A percentile compares a stretch with the other conserved stretches of the same genome.
phyloP scores from a whole-genome alignment of 2,888 invertebrate genomes.

The Platycnemis pennipes region DNA sequence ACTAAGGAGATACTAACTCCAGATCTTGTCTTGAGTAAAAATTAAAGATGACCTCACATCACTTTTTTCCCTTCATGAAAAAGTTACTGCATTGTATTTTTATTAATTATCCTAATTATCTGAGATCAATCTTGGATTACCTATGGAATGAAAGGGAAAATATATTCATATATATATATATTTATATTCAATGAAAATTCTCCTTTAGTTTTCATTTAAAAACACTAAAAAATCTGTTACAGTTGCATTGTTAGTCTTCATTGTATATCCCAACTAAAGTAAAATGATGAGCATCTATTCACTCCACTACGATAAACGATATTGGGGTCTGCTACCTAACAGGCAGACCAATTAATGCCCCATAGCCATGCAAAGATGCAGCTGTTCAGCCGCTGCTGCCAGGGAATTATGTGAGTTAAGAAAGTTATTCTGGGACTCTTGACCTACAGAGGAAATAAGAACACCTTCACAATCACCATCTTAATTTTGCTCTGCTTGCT shows the following conservation, averaged over 20 bases:
- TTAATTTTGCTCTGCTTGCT: constrained; percentile 24
- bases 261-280: constrained; percentile 67
- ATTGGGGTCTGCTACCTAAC: constrained; percentile 57
- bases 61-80: constrained; percentile 49
- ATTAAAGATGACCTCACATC: constrained; percentile 62
- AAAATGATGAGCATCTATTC: constrained; percentile 64
- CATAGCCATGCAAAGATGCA: constrained; percentile 48
- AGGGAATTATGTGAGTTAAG: constrained; percentile 53
- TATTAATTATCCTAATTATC: constrained; percentile 49
- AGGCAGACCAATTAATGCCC: constrained; percentile 53
- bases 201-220: constrained; percentile 56
- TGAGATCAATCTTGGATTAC: constrained; percentile 64
- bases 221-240: constrained; percentile 65
- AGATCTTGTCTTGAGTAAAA: constrained; percentile 58
- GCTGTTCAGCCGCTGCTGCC: constrained; percentile 21
- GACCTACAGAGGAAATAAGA: constrained; percentile 37
- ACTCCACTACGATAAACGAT: constrained; percentile 62
- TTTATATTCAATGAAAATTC: constrained; percentile 33
- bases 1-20: constrained; percentile 55
- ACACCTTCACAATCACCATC: constrained; percentile 29
- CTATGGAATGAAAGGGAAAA: constrained; percentile 68
- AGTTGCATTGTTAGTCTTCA: constrained; percentile 67
- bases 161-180: constrained; percentile 58
- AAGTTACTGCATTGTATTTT: constrained; percentile 54
- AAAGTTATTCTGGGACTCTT: constrained; percentile 48